Evolutionary conservation across 1,140 invertebrate species (phyloP).

Genomic region (Cepaea nemoralis): DNA sequence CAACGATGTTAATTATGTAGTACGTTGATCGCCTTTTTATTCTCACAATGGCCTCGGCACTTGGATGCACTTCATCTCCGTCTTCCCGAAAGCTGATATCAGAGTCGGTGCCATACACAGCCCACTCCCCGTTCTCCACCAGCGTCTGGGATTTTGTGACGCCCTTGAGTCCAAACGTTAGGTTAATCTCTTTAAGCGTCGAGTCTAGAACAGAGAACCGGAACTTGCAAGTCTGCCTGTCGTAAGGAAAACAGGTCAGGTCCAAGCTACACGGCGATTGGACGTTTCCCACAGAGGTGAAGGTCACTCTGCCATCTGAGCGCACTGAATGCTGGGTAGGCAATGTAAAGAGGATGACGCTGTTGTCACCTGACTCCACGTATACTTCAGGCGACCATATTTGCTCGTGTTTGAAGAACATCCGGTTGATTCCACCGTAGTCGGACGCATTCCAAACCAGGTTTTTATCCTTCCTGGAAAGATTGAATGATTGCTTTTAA

Average conservation of each 20-base stretch:
- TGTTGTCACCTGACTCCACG: background rate
- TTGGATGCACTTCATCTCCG: background rate
- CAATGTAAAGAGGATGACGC: background rate
- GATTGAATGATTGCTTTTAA: too few species aligned
- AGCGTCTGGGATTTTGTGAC: constrained; percentile 4
- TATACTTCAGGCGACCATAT: constrained; percentile 24
- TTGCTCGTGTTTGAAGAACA: constrained; percentile 6
- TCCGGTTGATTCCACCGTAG: background rate
- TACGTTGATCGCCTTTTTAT: constrained; percentile 29
- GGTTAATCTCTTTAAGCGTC: constrained; percentile 14
- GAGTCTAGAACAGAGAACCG: constrained; percentile 6
- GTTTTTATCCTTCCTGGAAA: constrained; percentile 20
- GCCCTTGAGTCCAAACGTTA: background rate
- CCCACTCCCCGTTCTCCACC: background rate
- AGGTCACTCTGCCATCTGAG: background rate
- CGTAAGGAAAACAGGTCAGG: constrained; percentile 53
- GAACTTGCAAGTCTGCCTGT: constrained; percentile 44
- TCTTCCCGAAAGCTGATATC: background rate
- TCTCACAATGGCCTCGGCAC: background rate
- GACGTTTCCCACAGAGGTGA: constrained; percentile 71
- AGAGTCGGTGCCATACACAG: background rate
- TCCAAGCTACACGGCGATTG: constrained; percentile 42
- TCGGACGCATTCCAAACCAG: constrained; percentile 8
- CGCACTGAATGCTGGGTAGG: constrained; percentile 3
- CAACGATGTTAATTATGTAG: constrained; percentile 50